These are phyloP conservation scores for Atta colombica DNA, from an alignment of 1,140 invertebrate genomes.

Conservation along the genomic window DNA sequence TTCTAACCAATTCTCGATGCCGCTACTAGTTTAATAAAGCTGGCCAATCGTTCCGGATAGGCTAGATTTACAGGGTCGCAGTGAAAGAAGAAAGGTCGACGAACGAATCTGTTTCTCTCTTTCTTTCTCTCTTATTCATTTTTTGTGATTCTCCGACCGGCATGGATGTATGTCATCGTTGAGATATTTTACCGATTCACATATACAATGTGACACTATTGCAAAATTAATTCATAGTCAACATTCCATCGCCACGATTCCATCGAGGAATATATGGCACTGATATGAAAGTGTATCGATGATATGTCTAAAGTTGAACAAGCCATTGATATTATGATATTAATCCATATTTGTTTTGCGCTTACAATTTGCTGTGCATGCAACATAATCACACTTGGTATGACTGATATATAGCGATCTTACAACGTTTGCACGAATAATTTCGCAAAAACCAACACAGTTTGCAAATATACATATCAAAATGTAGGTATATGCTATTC, in stretches of 20 bases:
- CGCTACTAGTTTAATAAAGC: slow-evolving; percentile 59
- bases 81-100: slow-evolving; percentile 65
- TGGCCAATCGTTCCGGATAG: slow-evolving; percentile 49
- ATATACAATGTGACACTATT: neutral
- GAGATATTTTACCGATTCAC: slow-evolving; percentile 30
- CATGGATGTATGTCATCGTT: slow-evolving; percentile 21
- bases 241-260: slow-evolving; percentile 11
- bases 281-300: slow-evolving; percentile 25
- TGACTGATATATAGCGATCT: neutral
- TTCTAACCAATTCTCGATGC: slow-evolving; percentile 77
- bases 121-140: neutral
- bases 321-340: neutral
- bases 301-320: slow-evolving; percentile 8
- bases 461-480: neutral
- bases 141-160: neutral
- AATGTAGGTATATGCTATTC: neutral
- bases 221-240: slow-evolving; percentile 23
- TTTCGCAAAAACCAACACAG: neutral
- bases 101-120: slow-evolving; percentile 4
- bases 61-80: slow-evolving; percentile 60
- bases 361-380: neutral
- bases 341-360: slow-evolving; percentile 9
- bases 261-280: neutral
- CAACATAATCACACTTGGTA: neutral
- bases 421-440: neutral